Conservation (phyloP, 2,888 invertebrate species). For the Escarpia spicata region DNA sequence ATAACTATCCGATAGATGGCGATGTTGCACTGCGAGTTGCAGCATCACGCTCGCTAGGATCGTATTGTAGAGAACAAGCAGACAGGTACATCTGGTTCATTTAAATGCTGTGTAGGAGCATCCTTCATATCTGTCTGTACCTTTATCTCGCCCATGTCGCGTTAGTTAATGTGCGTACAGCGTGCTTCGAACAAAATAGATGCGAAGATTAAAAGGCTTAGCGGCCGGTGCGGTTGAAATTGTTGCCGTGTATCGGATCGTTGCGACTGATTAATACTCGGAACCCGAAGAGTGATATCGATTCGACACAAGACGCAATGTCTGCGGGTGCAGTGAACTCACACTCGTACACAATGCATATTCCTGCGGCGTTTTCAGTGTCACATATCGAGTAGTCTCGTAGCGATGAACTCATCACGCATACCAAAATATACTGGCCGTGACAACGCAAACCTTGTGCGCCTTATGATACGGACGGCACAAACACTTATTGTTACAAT, state of each 20-base stretch:
- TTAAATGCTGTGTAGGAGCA: background rate
- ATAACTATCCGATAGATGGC: background rate
- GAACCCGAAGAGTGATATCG: background rate
- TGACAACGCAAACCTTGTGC: too few species aligned
- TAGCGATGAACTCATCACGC: background rate
- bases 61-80: background rate
- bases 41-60: too few species aligned
- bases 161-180: background rate
- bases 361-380: slow-evolving; percentile 1
- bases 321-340: background rate
- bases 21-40: background rate
- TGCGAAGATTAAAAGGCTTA: slow-evolving; percentile 12
- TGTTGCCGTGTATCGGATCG: background rate
- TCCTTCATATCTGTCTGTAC: background rate
- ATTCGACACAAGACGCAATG: slow-evolving; percentile 12
- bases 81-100: background rate
- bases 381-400: background rate
- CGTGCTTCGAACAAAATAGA: background rate
- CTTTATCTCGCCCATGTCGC: background rate
- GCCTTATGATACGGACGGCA: background rate
- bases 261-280: background rate
- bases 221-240: background rate
- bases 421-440: background rate
- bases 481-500: background rate
- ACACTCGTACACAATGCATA: background rate